Evolutionary conservation across 2,888 invertebrate genomes (phyloP).

Genomic region (Morpho achilles): DNA sequence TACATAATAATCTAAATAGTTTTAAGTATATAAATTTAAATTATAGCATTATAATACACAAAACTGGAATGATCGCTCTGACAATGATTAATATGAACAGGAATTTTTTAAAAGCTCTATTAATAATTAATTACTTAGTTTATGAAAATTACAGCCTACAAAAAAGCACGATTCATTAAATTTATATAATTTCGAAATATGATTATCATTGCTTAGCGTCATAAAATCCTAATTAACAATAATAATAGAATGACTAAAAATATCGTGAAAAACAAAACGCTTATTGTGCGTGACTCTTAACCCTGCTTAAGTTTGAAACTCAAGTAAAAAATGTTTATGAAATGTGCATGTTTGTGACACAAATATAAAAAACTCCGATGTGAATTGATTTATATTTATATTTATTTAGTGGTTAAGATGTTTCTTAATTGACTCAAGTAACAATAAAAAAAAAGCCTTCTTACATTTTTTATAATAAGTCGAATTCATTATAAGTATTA

Average conservation of each 20-base stretch:
- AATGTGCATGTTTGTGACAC: neutral
- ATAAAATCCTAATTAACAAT: neutral
- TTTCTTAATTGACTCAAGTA: too few species aligned
- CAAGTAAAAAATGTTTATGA: neutral
- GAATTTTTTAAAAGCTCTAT: slow-evolving; percentile 2
- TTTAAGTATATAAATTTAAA: neutral
- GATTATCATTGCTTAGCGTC: slow-evolving; percentile 15
- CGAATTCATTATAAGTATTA: too few species aligned
- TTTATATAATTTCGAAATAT: slow-evolving; percentile 31
- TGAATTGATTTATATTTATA: too few species aligned
- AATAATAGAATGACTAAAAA: neutral
- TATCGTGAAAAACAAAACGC: slow-evolving; percentile 25
- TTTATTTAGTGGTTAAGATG: too few species aligned
- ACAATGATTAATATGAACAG: slow-evolving; percentile 11
- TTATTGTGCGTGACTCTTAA: slow-evolving; percentile 59
- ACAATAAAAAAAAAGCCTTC: too few species aligned
- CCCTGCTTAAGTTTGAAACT: slow-evolving; percentile 45
- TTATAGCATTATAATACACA: slow-evolving; percentile 9
- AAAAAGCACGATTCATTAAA: slow-evolving; percentile 34
- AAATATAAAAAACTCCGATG: too few species aligned
- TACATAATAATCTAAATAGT: slow-evolving; percentile 8
- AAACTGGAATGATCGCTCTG: neutral
- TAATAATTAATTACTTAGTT: slow-evolving; percentile 29
- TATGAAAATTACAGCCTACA: slow-evolving; percentile 36
- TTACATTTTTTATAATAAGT: too few species aligned